Conservation (phyloP, 2,888 invertebrate genomes). For the Mycogona germanica region DNA sequence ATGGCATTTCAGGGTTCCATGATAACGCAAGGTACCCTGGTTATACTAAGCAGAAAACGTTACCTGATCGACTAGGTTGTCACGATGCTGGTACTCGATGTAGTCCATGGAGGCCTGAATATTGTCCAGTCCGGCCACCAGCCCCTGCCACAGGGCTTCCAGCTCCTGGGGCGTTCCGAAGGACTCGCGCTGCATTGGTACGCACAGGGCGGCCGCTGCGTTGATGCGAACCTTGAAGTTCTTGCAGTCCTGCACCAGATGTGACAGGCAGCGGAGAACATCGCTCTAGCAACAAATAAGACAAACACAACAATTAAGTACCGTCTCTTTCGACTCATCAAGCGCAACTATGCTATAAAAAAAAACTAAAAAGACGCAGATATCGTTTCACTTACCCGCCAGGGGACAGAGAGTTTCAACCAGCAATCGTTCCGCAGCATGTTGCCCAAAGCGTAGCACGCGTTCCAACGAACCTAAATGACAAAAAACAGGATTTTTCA, state of each 20-base stretch:
- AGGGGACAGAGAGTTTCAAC: too few relatives aligned
- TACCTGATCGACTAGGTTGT: constrained; percentile 67
- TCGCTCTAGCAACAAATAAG: constrained; percentile 38
- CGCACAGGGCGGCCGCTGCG: constrained; percentile 57
- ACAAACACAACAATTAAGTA: too few relatives aligned
- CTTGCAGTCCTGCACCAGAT: constrained; percentile 54
- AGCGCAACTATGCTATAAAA: too few relatives aligned
- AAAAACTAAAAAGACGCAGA: too few relatives aligned
- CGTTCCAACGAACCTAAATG: constrained; percentile 65
- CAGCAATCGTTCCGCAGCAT: constrained; percentile 47
- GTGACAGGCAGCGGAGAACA: constrained; percentile 51
- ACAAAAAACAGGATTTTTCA: too few relatives aligned
- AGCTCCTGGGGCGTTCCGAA: constrained; percentile 48
- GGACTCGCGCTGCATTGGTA: constrained; percentile 47
- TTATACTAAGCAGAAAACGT: constrained; percentile 4
- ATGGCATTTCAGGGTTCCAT: too few relatives aligned
- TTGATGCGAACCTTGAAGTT: constrained; percentile 86
- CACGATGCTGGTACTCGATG: constrained; percentile 72
- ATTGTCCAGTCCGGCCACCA: constrained; percentile 60
- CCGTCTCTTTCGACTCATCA: too few relatives aligned
- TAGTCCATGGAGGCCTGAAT: constrained; percentile 66
- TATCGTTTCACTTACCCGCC: too few relatives aligned
- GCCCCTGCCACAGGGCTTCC: constrained; percentile 51
- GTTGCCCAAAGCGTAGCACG: constrained; percentile 75
- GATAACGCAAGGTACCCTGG: too few relatives aligned